Conservation (phyloP, 1,140 invertebrate genomes). For the Neomicropteryx cornuta region DNA sequence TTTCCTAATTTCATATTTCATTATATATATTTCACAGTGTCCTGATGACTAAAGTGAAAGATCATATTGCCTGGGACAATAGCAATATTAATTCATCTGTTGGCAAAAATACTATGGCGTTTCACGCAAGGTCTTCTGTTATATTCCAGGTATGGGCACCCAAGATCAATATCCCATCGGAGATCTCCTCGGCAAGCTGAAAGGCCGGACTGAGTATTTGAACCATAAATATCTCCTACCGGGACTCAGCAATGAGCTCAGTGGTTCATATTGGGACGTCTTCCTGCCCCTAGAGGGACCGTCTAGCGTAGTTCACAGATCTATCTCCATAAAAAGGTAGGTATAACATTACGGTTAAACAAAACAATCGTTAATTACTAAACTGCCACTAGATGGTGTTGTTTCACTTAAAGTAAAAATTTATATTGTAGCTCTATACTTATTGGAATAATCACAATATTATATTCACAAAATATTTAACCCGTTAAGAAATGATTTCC, state of each 20-base stretch:
- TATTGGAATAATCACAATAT: too few species aligned
- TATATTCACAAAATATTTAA: too few species aligned
- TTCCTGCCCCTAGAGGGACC: slow-evolving; percentile 76
- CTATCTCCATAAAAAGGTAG: slow-evolving; percentile 74
- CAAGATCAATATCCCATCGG: slow-evolving; percentile 83
- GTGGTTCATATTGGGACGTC: slow-evolving; percentile 67
- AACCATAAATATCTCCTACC: slow-evolving; percentile 54
- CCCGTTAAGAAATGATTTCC: too few species aligned
- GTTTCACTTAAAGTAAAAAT: too few species aligned
- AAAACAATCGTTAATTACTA: too few species aligned
- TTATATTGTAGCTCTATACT: too few species aligned
- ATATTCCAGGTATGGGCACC: slow-evolving; percentile 53
- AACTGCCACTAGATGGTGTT: too few species aligned
- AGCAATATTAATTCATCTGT: too few species aligned
- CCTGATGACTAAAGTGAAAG: too few species aligned
- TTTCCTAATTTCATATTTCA: slow-evolving; percentile 5
- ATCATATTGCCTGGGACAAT: too few species aligned
- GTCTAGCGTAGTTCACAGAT: slow-evolving; percentile 68
- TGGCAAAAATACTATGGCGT: neutral
- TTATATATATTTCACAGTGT: too few species aligned
- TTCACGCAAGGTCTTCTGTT: neutral
- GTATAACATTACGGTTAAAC: slow-evolving; percentile 9
- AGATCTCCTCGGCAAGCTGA: slow-evolving; percentile 82
- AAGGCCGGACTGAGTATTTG: slow-evolving; percentile 56
- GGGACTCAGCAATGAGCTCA: slow-evolving; percentile 54